Evolutionary conservation across 2,888 invertebrate species (phyloP).

Genomic region (Lasioglossum vierecki): DNA sequence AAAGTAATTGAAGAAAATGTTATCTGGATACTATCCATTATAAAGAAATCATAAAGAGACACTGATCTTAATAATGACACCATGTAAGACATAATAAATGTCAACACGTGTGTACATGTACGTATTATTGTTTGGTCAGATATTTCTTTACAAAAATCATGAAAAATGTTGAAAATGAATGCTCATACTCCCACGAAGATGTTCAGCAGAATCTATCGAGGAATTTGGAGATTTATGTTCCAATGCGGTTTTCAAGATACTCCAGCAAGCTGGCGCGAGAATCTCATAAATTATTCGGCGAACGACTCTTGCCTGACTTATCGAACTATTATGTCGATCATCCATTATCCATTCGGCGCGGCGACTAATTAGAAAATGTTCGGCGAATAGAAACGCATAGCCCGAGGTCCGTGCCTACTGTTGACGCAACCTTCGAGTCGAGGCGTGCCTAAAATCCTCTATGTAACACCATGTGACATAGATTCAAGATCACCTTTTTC

Average conservation of each 20-base stretch:
- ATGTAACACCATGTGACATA: constrained; percentile 71
- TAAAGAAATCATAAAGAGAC: neutral
- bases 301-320: neutral
- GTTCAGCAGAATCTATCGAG: neutral
- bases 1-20: too few relatives aligned
- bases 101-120: too few relatives aligned
- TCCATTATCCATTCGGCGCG: constrained; percentile 2
- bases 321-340: constrained; percentile 34
- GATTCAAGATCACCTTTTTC: constrained; percentile 71
- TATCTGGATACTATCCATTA: neutral
- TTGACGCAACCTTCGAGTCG: constrained; percentile 60
- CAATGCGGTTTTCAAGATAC: neutral
- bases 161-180: neutral
- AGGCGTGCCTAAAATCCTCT: constrained; percentile 74
- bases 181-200: neutral
- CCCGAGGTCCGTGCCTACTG: constrained; percentile 36
- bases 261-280: neutral
- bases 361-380: constrained; percentile 65
- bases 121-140: neutral
- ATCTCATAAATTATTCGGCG: constrained; percentile 42
- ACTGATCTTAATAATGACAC: neutral
- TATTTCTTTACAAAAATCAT: neutral
- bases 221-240: neutral
- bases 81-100: neutral
- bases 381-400: constrained; percentile 54